Evolutionary conservation across 2,888 invertebrate species (phyloP).

Genomic region (Cephus sareptanus): DNA sequence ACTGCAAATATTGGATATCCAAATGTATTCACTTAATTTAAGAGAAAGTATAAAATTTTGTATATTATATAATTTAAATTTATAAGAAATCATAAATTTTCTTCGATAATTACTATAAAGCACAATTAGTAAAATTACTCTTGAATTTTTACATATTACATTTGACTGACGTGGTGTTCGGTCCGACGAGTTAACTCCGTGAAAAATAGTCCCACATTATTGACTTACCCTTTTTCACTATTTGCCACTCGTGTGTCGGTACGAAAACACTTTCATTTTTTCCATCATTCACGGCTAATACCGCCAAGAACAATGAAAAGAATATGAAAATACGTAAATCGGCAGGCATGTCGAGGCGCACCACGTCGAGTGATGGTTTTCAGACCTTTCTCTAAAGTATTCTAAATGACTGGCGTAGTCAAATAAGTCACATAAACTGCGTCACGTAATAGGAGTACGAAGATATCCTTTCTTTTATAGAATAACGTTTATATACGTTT

Average conservation of each 20-base stretch:
- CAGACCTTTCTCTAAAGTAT: constrained; percentile 3
- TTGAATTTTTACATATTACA: constrained; percentile 16
- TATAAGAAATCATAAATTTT: neutral
- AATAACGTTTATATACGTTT: constrained; percentile 19
- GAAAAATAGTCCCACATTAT: constrained; percentile 22
- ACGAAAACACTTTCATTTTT: constrained; percentile 67
- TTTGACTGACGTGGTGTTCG: constrained; percentile 45
- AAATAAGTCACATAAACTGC: neutral
- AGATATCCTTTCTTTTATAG: neutral
- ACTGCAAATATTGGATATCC: neutral
- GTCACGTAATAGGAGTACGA: neutral
- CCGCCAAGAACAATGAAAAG: neutral
- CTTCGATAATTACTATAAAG: neutral
- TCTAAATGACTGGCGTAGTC: neutral
- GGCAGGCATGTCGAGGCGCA: constrained; percentile 30
- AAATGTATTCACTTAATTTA: neutral
- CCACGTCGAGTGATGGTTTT: neutral
- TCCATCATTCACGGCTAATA: constrained; percentile 24
- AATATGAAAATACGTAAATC: constrained; percentile 25
- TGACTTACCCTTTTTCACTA: constrained; percentile 70
- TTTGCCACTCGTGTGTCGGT: constrained; percentile 75
- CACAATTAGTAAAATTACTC: neutral
- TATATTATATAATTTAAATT: neutral
- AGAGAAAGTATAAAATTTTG: neutral
- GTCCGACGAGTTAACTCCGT: constrained; percentile 11